Conservation (phyloP, 1,140 invertebrate genomes). For the Drosophila malerkotliana region DNA sequence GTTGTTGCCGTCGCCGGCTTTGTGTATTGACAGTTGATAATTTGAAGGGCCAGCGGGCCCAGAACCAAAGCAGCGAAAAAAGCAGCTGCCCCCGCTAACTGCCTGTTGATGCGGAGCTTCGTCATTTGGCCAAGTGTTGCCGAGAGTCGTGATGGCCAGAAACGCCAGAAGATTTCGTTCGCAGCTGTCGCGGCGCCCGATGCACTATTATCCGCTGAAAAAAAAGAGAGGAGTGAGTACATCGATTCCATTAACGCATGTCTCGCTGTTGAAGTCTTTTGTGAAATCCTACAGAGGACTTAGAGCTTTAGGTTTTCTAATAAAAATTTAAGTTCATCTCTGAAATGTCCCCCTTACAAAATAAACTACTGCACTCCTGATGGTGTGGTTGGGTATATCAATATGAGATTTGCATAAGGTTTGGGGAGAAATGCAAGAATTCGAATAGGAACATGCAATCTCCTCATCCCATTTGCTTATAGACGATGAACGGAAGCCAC, state of each 20-base stretch:
- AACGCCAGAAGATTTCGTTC: slow-evolving; percentile 62
- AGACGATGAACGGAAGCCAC: not conserved
- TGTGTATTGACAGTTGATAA: slow-evolving; percentile 75
- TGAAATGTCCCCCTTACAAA: no score
- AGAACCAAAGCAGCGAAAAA: slow-evolving; percentile 22
- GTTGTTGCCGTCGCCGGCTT: slow-evolving; percentile 28
- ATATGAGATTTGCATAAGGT: slow-evolving; percentile 77
- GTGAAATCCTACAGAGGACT: not conserved
- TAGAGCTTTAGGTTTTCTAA: not conserved
- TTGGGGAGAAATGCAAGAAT: slow-evolving; percentile 35
- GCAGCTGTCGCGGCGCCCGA: slow-evolving; percentile 62
- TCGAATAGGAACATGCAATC: slow-evolving; percentile 52
- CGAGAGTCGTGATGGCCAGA: slow-evolving; percentile 55
- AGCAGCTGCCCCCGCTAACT: slow-evolving; percentile 48
- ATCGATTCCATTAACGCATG: slow-evolving; percentile 1
- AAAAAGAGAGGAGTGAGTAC: slow-evolving; percentile 10
- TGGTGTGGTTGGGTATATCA: slow-evolving; percentile 44
- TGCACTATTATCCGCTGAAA: slow-evolving; percentile 58
- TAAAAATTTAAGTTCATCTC: no score
- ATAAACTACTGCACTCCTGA: slow-evolving; percentile 13
- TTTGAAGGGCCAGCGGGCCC: slow-evolving; percentile 66
- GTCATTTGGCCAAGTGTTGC: slow-evolving; percentile 33
- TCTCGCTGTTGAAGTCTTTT: not conserved
- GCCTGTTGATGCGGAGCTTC: slow-evolving; percentile 66
- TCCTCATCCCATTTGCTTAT: slow-evolving; percentile 34